A percentile compares a stretch with the other conserved stretches of the same genome.
Evolutionary conservation across 2,797 vertebrate genomes (phyloP).

Genomic region (Potorous gilbertii): DNA sequence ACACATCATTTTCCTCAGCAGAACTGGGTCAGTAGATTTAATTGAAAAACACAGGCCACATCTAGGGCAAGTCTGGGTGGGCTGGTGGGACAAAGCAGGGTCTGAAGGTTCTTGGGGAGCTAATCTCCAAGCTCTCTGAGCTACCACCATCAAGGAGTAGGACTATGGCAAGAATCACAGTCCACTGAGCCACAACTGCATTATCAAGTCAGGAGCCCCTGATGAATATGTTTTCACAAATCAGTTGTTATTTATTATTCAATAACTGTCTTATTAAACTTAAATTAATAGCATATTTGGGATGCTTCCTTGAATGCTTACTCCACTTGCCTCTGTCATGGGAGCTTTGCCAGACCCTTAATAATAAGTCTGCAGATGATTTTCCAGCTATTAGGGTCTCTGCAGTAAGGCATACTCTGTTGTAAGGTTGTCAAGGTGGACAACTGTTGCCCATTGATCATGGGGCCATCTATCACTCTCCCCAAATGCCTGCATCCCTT

Average conservation of each 20-base stretch:
- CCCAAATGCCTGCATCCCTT: too few species aligned
- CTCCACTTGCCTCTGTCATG: neutral
- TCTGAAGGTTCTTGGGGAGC: neutral
- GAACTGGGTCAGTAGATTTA: neutral
- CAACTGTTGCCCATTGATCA: neutral
- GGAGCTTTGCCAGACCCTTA: conserved; percentile 50
- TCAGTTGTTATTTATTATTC: conserved; percentile 83
- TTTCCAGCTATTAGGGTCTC: neutral
- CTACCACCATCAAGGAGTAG: neutral
- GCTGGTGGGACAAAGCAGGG: neutral
- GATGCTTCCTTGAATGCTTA: conserved; percentile 68
- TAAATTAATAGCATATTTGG: conserved; percentile 81
- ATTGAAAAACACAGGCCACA: neutral
- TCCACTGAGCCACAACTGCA: conserved; percentile 74
- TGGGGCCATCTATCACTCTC: neutral
- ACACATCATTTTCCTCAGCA: neutral
- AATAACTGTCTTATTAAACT: conserved; percentile 83
- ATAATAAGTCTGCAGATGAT: neutral
- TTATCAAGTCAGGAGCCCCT: conserved; percentile 79
- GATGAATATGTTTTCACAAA: conserved; percentile 82
- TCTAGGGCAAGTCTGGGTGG: neutral
- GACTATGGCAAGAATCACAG: neutral
- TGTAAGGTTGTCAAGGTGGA: neutral
- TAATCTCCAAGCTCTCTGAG: neutral
- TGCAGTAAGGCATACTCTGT: rapidly evolving